Evolutionary conservation across 2,113 vertebrate genomes (phyloP).

Genomic region (Lasiurus cinereus): DNA sequence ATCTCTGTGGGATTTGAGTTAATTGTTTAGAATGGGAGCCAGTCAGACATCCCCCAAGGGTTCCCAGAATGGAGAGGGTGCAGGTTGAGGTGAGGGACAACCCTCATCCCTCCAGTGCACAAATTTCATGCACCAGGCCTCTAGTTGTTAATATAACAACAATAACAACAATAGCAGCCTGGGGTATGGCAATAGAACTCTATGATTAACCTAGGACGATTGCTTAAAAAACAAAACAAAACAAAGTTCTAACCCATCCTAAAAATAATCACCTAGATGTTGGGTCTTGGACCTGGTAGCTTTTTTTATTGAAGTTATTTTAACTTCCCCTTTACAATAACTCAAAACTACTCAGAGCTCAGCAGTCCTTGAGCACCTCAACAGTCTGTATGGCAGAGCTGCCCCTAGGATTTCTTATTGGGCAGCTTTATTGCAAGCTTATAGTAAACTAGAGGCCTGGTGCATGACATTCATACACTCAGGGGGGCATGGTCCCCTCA

Average conservation of each 20-base stretch:
- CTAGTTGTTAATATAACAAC: slow-evolving; percentile 9
- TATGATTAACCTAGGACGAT: background rate
- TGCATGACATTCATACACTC: too few species aligned
- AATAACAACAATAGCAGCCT: background rate
- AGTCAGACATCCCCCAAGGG: too few species aligned
- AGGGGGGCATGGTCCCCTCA: too few species aligned
- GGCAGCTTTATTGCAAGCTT: slow-evolving; percentile 47
- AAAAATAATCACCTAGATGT: background rate
- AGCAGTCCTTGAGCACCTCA: background rate
- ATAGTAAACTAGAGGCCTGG: background rate
- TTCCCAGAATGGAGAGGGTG: too few species aligned
- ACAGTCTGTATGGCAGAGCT: background rate
- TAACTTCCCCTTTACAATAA: background rate
- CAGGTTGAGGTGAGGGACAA: too few species aligned
- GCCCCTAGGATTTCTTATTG: background rate
- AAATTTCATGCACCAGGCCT: too few species aligned
- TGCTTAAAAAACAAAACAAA: background rate
- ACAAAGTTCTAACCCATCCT: background rate
- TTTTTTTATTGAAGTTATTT: background rate
- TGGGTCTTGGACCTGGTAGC: background rate
- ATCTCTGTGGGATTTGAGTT: too few species aligned
- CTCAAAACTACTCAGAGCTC: background rate
- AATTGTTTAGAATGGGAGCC: too few species aligned
- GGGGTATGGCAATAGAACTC: background rate
- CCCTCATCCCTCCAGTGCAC: too few species aligned